Percentiles rank a stretch among this genome's conserved stretches.
phyloP scores from a whole-genome alignment of 2,113 vertebrate species.

The Chloropsis hardwickii region DNA sequence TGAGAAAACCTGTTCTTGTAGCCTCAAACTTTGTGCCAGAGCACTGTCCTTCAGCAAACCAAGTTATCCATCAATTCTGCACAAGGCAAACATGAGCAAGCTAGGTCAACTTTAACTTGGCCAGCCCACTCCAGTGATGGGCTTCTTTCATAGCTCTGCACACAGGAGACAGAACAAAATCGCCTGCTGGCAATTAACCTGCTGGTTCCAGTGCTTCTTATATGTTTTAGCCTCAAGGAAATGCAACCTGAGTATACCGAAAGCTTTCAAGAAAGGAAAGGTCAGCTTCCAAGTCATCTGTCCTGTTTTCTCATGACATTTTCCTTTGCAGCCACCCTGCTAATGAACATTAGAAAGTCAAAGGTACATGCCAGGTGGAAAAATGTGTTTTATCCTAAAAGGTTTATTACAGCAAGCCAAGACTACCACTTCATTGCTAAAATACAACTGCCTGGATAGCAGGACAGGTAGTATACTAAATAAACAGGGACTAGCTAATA shows the following conservation, averaged over 20 bases:
- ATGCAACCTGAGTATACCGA: background rate
- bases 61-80: accelerated
- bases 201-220: background rate
- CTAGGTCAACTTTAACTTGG: background rate
- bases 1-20: background rate
- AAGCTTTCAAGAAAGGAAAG: background rate
- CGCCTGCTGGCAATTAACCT: background rate
- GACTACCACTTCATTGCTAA: background rate
- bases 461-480: background rate
- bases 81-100: background rate
- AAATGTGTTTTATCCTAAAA: background rate
- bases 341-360: background rate
- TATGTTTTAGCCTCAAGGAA: background rate
- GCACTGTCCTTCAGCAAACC: background rate
- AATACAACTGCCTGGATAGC: background rate
- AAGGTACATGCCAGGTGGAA: background rate
- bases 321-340: background rate
- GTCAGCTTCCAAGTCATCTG: background rate
- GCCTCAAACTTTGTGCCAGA: background rate
- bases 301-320: background rate
- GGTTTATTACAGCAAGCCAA: background rate
- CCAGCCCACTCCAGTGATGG: background rate
- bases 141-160: background rate
- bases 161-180: background rate
- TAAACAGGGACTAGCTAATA: background rate